Evolutionary conservation across 2,113 vertebrate species (phyloP), one percentile per base, ranked within the genome.

Genomic region (Pavo muticus): DNA sequence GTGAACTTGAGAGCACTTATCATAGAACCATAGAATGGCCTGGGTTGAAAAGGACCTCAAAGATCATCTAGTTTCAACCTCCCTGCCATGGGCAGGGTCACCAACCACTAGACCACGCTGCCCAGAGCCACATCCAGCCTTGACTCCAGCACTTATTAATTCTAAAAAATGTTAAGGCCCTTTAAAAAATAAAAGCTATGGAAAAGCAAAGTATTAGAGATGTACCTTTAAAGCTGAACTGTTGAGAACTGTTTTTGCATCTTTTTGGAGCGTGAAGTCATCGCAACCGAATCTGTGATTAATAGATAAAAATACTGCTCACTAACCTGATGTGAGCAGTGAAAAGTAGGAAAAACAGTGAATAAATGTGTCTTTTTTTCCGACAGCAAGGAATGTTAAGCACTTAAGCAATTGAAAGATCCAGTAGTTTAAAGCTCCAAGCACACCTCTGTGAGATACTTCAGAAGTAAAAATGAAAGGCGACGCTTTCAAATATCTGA

Each of bases 391-490:
- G 59, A 89, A 90, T 54, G 88, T 90, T 72, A 90, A 95, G 69
- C 73, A 52, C 1, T 61, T 92, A 91, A 60, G n/a, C 88, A 93
- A 94, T 56, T 52, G 61, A 90, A 91, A 88, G 48, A 59, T 91
- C 56, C 52, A 23, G 44, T 78, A 78, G 60, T 88, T 93, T 5
- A 84, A 80, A 95, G 23, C 44, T 91, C 61, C 0, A 9, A 84
- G 54, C 50, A 48, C 0, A 1, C 61, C 65, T 94, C 70, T 59
- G 35, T 84, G 60, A 91, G 76, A 69, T 39, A 50, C 68, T 91
- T 91, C 82, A 95, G 90, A 81, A 50, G 54, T 72, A 87, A 81
- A 95, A 95, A 94, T 84, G 44, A 92, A 88, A 95, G 79, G 17
- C 61, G 77, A 30, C 1, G 0, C 48, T 91, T 94, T 94, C 84